Conservation (phyloP, 2,113 vertebrate species). For the Prionailurus bengalensis region DNA sequence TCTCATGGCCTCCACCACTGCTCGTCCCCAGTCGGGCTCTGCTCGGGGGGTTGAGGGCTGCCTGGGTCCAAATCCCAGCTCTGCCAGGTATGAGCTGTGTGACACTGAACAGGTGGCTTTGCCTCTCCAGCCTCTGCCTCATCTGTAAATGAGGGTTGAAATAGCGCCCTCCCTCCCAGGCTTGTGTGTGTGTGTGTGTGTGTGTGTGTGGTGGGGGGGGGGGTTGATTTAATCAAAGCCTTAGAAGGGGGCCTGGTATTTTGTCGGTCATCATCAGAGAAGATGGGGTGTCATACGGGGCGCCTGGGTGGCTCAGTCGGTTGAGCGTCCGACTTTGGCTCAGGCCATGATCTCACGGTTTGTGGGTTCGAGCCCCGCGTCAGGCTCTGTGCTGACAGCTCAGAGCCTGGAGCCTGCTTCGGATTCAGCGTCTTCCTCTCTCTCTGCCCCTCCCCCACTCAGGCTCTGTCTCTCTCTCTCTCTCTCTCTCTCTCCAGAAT, state of each 20-base stretch:
- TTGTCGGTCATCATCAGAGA: background rate
- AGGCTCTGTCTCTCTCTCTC: too few relatives aligned
- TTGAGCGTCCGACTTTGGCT: too few relatives aligned
- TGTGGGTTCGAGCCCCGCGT: too few relatives aligned
- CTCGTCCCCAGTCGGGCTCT: background rate
- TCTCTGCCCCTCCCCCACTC: too few relatives aligned
- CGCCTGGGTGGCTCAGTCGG: background rate
- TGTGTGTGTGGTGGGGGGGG: background rate
- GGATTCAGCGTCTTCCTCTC: too few relatives aligned
- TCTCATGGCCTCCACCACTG: background rate
- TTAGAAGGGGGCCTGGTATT: background rate
- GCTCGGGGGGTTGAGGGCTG: background rate
- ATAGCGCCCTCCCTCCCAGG: background rate
- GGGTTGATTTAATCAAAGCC: background rate
- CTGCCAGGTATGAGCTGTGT: background rate
- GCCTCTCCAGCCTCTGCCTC: background rate
- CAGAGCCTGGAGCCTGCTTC: too few relatives aligned
- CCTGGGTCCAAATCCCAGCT: background rate
- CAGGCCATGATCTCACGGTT: too few relatives aligned
- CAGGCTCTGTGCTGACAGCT: too few relatives aligned
- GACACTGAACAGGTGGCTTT: background rate
- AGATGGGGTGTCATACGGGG: background rate
- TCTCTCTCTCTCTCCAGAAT: too few relatives aligned
- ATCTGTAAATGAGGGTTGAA: background rate
- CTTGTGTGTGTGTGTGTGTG: too few relatives aligned